These are phyloP conservation scores for Ptiloglossa arizonensis DNA, from an alignment of 1,140 invertebrate genomes.

Conservation along the genomic window DNA sequence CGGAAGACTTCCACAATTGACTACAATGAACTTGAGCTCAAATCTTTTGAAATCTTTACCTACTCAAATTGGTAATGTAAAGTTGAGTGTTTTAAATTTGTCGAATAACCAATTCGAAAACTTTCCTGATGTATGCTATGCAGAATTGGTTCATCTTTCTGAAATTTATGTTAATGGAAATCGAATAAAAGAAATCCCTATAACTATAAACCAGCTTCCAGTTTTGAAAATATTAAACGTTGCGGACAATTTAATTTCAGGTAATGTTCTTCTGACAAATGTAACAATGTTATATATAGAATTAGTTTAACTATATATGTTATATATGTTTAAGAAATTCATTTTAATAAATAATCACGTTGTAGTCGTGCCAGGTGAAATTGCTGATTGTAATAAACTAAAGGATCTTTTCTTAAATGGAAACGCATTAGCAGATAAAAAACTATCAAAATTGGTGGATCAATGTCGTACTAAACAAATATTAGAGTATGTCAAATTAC, in stretches of 20 bases:
- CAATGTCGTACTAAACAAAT: constrained; percentile 87
- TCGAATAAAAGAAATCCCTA: constrained; percentile 85
- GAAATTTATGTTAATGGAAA: constrained; percentile 88
- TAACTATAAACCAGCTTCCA: constrained; percentile 82
- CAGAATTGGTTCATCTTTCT: constrained; percentile 84
- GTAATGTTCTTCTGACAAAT: constrained; percentile 72
- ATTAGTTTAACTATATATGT: neutral
- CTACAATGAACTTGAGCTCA: constrained; percentile 86
- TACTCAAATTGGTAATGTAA: constrained; percentile 81
- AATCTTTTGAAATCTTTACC: constrained; percentile 86
- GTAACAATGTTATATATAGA: neutral
- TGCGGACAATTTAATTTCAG: constrained; percentile 87
- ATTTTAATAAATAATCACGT: constrained; percentile 10
- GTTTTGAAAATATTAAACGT: constrained; percentile 88
- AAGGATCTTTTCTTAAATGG: constrained; percentile 85
- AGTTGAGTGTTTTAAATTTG: constrained; percentile 85
- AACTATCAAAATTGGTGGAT: constrained; percentile 87
- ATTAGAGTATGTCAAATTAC: constrained; percentile 86
- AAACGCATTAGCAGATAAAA: constrained; percentile 88
- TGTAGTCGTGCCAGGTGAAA: constrained; percentile 71
- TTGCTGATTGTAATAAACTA: constrained; percentile 72
- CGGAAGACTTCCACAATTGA: constrained; percentile 84
- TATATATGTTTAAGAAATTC: neutral
- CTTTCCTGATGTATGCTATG: constrained; percentile 86
- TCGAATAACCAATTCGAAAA: constrained; percentile 86